A percentile compares a stretch with the other conserved stretches of the same genome.
Evolutionary conservation across 1,140 invertebrate genomes (phyloP).

Genomic region (Adoxophyes honmai): DNA sequence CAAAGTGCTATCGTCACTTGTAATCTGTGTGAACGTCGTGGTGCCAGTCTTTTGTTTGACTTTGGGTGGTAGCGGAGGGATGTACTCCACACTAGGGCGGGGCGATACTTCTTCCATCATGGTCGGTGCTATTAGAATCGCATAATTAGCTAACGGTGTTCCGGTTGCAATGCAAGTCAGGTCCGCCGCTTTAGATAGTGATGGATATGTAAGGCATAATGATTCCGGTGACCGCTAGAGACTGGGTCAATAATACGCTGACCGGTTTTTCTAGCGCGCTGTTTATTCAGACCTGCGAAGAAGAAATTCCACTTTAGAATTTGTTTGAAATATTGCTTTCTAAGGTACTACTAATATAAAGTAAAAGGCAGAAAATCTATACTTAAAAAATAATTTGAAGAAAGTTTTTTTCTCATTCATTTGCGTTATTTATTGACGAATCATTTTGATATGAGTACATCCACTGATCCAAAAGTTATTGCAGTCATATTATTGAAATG

Average conservation of each 20-base stretch:
- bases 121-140: slow-evolving; percentile 51
- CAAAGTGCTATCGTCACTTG: slow-evolving; percentile 46
- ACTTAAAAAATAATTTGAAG: too few relatives aligned
- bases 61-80: slow-evolving; percentile 58
- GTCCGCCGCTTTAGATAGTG: slow-evolving; percentile 56
- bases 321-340: too few relatives aligned
- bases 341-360: too few relatives aligned
- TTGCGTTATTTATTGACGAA: too few relatives aligned
- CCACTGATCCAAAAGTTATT: too few relatives aligned
- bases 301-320: slow-evolving; percentile 22
- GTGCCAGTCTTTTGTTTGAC: slow-evolving; percentile 49
- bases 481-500: slow-evolving; percentile 20
- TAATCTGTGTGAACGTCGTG: slow-evolving; percentile 68
- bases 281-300: slow-evolving; percentile 59
- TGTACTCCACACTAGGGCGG: slow-evolving; percentile 61
- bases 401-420: too few relatives aligned
- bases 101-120: slow-evolving; percentile 67
- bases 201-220: slow-evolving; percentile 69
- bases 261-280: slow-evolving; percentile 44
- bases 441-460: too few relatives aligned
- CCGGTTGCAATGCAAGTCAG: slow-evolving; percentile 54
- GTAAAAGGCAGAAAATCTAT: too few relatives aligned
- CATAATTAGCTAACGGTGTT: slow-evolving; percentile 64
- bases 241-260: slow-evolving; percentile 62
- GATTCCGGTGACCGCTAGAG: slow-evolving; percentile 58